Conservation (phyloP, 37 sponge, comb jelly and placozoan species). For the Ephydatia muelleri region DNA sequence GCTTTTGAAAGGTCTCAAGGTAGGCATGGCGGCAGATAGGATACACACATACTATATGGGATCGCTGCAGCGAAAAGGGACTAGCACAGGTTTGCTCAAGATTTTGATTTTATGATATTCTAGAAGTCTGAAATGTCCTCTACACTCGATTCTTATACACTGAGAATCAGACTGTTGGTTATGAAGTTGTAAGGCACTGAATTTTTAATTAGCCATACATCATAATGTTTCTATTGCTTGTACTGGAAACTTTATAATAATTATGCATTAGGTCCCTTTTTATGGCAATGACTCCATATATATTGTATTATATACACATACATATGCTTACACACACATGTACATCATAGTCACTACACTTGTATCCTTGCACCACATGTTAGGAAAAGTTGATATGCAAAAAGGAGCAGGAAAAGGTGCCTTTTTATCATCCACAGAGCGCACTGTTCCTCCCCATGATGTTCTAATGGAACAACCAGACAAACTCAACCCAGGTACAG, state of each 20-base stretch:
- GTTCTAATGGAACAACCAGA: slow-evolving; percentile 74
- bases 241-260: too few relatives aligned
- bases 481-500: slow-evolving; percentile 73
- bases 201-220: too few relatives aligned
- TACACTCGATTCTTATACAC: too few relatives aligned
- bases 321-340: background rate
- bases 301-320: background rate
- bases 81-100: too few relatives aligned
- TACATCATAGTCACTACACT: background rate
- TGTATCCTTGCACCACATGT: background rate
- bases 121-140: too few relatives aligned
- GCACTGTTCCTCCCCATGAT: slow-evolving; percentile 79
- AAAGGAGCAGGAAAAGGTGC: slow-evolving; percentile 19
- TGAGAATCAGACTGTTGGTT: too few relatives aligned
- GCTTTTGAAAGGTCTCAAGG: slow-evolving; percentile 71
- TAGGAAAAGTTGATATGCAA: slow-evolving; percentile 13
- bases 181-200: too few relatives aligned
- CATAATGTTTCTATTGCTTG: too few relatives aligned
- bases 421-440: slow-evolving; percentile 72
- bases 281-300: slow-evolving; percentile 4
- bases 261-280: too few relatives aligned
- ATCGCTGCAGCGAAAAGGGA: too few relatives aligned
- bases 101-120: too few relatives aligned
- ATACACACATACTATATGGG: background rate
- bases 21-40: background rate